Base-by-base conservation (phyloP, 2,888 invertebrate genomes). In the Scotopteryx bipunctaria region DNA sequence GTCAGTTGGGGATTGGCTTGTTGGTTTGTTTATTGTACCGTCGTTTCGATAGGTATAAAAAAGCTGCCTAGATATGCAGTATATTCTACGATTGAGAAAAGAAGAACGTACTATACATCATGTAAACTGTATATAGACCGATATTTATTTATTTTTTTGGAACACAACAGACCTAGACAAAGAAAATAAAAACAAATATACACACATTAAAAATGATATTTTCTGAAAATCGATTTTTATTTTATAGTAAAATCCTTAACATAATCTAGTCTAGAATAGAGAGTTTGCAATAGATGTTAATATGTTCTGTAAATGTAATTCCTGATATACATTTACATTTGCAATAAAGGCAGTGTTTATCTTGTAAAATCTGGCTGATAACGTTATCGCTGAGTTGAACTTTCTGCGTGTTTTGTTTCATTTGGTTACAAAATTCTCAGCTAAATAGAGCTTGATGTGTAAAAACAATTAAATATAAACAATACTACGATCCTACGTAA, bases 21-120 rank as follows among this genome's bases (percentile, higher is more conserved):
- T 63, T 50, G 50, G 69, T 78, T 78, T 78, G 71, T 78, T 78
- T 80, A 69, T 67, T 66, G 65, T 66, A 25, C 21, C 36, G 51
- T 64, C 45, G 23, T 16, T 49, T 35, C 3, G n/a, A n/a, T n/a
- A n/a, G n/a, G n/a, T n/a, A n/a, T n/a, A n/a, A n/a, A n/a, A n/a
- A n/a, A n/a, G n/a, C n/a, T n/a, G n/a, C n/a, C n/a, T n/a, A n/a
- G n/a, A n/a, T n/a, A n/a, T n/a, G n/a, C n/a, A n/a, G n/a, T n/a
- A n/a, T n/a, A n/a, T n/a, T n/a, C n/a, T n/a, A n/a, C n/a, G n/a
- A n/a, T n/a, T n/a, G n/a, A n/a, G n/a, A n/a, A n/a, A n/a, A n/a
- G n/a, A n/a, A n/a, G n/a, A n/a, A n/a, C n/a, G n/a, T n/a, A n/a
- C n/a, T n/a, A n/a, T n/a, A n/a, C n/a, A n/a, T n/a, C n/a, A n/a